phyloP scores from a whole-genome alignment of 2,888 invertebrate species.

The Tinea pellionella region DNA sequence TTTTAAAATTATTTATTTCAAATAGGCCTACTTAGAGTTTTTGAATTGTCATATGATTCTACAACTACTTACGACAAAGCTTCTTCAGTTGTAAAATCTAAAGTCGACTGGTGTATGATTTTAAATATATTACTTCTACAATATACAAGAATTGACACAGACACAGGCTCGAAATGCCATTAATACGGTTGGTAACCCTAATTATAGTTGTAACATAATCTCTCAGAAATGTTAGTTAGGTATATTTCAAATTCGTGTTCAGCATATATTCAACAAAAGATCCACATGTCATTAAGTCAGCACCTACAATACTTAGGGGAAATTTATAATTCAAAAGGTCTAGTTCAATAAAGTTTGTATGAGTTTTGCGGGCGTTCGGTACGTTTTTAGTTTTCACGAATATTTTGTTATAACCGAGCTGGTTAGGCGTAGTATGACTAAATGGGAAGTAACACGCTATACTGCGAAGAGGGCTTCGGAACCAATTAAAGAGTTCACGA shows the following conservation, averaged over 20 bases:
- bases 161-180: too few relatives aligned
- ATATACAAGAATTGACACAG: too few relatives aligned
- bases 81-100: too few relatives aligned
- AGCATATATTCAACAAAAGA: not conserved
- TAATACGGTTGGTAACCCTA: too few relatives aligned
- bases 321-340: slow-evolving; percentile 36
- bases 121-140: too few relatives aligned
- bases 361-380: slow-evolving; percentile 19
- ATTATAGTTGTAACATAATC: not conserved
- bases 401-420: slow-evolving; percentile 41
- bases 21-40: too few relatives aligned
- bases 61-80: too few relatives aligned
- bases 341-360: slow-evolving; percentile 26
- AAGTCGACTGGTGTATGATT: too few relatives aligned
- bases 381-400: slow-evolving; percentile 32
- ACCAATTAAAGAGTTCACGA: slow-evolving; percentile 66
- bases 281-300: slow-evolving; percentile 31
- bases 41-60: too few relatives aligned
- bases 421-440: slow-evolving; percentile 1
- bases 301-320: slow-evolving; percentile 41
- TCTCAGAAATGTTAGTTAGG: not conserved
- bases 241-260: not conserved
- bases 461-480: slow-evolving; percentile 39
- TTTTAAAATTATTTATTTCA: too few relatives aligned
- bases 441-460: slow-evolving; percentile 9